These are phyloP conservation scores for Andricus grossulariae DNA, from an alignment of 1,140 invertebrate species.

Conservation along the genomic window DNA sequence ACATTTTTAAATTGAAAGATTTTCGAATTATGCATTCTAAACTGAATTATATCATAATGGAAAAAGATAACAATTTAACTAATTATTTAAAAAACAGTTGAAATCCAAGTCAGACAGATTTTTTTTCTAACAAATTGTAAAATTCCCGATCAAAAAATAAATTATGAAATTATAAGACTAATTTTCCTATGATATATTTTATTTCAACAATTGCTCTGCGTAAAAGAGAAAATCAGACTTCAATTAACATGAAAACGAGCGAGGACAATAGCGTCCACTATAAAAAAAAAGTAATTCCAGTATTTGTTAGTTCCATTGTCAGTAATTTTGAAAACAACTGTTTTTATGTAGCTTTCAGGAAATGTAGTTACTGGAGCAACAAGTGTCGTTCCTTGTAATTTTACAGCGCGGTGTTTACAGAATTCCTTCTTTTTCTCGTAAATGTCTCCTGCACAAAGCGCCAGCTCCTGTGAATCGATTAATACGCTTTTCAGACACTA, in stretches of 20 bases:
- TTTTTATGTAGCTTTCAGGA: constrained; percentile 21
- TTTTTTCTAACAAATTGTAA: too few relatives aligned
- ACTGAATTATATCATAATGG: too few relatives aligned
- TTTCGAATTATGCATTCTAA: too few relatives aligned
- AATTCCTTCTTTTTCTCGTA: constrained; percentile 30
- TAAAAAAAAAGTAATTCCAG: background rate
- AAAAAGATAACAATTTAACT: too few relatives aligned
- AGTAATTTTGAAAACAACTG: constrained; percentile 17
- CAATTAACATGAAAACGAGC: background rate
- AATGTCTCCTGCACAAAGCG: constrained; percentile 30
- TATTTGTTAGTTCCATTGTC: constrained; percentile 6
- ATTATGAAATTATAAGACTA: too few relatives aligned
- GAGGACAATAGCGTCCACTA: background rate
- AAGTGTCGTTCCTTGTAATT: constrained; percentile 28
- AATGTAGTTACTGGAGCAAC: constrained; percentile 27
- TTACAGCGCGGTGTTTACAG: constrained; percentile 2
- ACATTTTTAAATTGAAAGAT: too few relatives aligned
- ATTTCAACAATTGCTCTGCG: too few relatives aligned
- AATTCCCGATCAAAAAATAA: too few relatives aligned
- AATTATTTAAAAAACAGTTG: too few relatives aligned
- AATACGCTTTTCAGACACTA: constrained; percentile 20
- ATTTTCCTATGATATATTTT: too few relatives aligned
- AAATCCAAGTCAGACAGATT: too few relatives aligned
- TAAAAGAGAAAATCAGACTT: too few relatives aligned
- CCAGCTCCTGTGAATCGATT: constrained; percentile 6